Percentiles rank a stretch among this genome's conserved stretches.
These are phyloP conservation scores for Madoqua kirkii DNA, from an alignment of 2,113 vertebrate genomes.

Conservation along the genomic window DNA sequence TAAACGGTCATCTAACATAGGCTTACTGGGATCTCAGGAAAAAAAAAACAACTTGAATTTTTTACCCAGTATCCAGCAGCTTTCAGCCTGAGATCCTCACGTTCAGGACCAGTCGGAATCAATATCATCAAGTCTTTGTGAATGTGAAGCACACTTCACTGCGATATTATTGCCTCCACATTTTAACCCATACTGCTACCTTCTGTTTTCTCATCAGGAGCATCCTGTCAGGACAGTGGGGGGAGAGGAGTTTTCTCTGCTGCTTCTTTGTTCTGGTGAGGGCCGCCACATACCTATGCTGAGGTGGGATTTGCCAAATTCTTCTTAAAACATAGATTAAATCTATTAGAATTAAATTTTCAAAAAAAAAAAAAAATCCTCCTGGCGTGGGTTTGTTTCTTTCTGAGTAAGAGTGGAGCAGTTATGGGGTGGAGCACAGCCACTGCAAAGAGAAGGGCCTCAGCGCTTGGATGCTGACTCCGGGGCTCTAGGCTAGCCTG, in stretches of 20 bases:
- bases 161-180: neutral
- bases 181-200: neutral
- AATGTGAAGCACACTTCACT: neutral
- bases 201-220: neutral
- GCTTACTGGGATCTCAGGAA: neutral
- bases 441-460: neutral
- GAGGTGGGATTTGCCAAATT: neutral
- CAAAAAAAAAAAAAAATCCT: neutral
- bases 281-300: neutral
- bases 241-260: neutral
- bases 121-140: neutral
- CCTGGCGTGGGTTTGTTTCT: neutral
- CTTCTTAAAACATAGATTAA: neutral
- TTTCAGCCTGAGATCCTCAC: neutral
- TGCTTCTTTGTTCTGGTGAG: neutral
- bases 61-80: neutral
- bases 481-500: neutral
- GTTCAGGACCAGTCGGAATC: neutral
- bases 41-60: neutral
- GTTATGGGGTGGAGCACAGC: neutral
- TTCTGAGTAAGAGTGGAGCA: neutral
- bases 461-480: neutral
- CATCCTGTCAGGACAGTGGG: rapidly evolving
- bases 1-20: neutral
- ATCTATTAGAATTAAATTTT: neutral